phyloP scores from a whole-genome alignment of 2,888 invertebrate species.

The Camptogramma bilineatum region DNA sequence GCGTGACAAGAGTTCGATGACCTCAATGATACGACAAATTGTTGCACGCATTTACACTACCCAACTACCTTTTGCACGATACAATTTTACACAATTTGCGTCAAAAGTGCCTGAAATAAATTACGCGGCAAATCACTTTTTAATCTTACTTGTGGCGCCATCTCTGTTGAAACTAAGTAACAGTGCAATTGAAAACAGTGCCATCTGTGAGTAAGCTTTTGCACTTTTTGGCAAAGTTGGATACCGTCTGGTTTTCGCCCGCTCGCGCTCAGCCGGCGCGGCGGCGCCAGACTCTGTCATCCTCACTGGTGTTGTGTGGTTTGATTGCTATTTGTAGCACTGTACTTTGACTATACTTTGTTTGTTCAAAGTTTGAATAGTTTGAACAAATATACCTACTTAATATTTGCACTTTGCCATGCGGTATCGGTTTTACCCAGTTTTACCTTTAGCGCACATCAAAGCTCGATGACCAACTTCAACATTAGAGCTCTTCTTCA shows the following conservation, averaged over 20 bases:
- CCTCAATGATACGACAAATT: conserved; percentile 35
- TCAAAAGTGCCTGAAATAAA: conserved; percentile 17
- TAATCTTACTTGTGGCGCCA: conserved; percentile 30
- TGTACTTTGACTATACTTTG: no score
- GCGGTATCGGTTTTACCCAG: no score
- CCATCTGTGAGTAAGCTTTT: conserved; percentile 24
- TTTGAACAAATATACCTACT: no score
- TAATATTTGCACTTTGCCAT: no score
- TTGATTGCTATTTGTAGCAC: no score
- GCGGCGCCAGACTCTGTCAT: no score
- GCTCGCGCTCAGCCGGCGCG: no score
- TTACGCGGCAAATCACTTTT: conserved; percentile 8
- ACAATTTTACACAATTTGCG: conserved; percentile 31
- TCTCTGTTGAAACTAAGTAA: conserved; percentile 14
- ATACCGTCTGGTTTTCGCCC: conserved; percentile 1
- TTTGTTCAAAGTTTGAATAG: no score
- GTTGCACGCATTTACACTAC: conserved; percentile 35
- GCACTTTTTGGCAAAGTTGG: conserved; percentile 5
- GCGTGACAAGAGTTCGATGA: conserved; percentile 39
- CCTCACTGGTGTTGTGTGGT: no score
- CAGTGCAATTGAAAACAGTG: conserved; percentile 7
- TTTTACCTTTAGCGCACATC: no score
- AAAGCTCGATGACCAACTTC: no score
- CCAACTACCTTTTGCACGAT: conserved; percentile 30
- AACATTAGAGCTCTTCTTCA: no score